Percentiles rank a stretch among this genome's conserved stretches.
phyloP scores from a whole-genome alignment of 2,797 vertebrate species.

The Cheirogaleus major region DNA sequence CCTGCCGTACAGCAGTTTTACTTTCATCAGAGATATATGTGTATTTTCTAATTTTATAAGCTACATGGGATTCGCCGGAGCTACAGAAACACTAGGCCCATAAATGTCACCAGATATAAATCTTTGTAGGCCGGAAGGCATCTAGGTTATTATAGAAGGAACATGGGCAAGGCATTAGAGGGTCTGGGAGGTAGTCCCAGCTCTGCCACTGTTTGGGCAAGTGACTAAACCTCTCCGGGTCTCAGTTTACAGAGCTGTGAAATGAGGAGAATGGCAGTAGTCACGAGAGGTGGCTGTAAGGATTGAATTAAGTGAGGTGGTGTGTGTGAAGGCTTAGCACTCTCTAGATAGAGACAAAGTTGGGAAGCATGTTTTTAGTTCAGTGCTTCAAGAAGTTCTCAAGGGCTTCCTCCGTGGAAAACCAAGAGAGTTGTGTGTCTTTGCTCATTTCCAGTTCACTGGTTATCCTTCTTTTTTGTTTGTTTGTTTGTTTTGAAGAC shows the following conservation, averaged over 20 bases:
- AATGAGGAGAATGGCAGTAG: background rate
- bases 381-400: background rate
- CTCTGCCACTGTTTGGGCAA: background rate
- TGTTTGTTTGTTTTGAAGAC: background rate
- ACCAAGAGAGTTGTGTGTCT: background rate
- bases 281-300: background rate
- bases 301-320: background rate
- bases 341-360: background rate
- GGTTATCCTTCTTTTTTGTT: background rate
- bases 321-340: background rate
- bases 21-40: conserved; percentile 44
- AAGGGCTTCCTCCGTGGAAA: background rate
- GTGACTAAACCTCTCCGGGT: background rate
- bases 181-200: background rate
- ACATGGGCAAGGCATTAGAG: background rate
- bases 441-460: background rate
- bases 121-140: background rate
- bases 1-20: conserved; percentile 5
- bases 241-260: background rate
- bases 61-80: conserved; percentile 40
- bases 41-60: conserved; percentile 64
- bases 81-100: conserved; percentile 29
- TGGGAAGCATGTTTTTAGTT: background rate
- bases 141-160: background rate
- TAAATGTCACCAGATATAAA: conserved; percentile 35